These are phyloP conservation scores for Hippoglossus stenolepis DNA, from an alignment of 2,113 vertebrate species.

Conservation along the genomic window DNA sequence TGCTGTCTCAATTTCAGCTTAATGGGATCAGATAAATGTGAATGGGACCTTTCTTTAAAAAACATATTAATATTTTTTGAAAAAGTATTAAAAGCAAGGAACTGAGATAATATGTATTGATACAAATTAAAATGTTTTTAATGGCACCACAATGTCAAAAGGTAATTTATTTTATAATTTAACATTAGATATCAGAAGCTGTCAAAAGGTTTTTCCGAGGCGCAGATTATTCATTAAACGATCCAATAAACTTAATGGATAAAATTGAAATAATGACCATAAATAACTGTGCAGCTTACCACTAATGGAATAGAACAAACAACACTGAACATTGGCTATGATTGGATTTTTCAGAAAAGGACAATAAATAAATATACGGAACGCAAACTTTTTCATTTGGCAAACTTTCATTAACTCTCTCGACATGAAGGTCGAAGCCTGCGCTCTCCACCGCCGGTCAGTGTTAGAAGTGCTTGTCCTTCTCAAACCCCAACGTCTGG, in stretches of 20 bases:
- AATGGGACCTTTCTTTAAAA: too few relatives aligned
- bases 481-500: constrained; percentile 24
- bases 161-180: too few relatives aligned
- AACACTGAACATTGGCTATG: too few relatives aligned
- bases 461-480: background rate
- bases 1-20: too few relatives aligned
- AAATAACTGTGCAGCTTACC: background rate
- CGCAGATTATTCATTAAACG: background rate
- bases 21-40: too few relatives aligned
- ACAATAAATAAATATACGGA: background rate
- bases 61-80: too few relatives aligned
- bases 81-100: too few relatives aligned
- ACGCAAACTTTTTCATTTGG: background rate
- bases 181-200: too few relatives aligned
- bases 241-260: background rate
- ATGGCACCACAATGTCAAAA: too few relatives aligned
- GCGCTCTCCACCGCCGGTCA: background rate
- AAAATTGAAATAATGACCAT: background rate
- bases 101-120: too few relatives aligned
- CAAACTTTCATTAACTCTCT: background rate
- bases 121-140: too few relatives aligned
- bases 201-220: too few relatives aligned
- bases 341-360: background rate
- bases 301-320: background rate
- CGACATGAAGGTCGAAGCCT: constrained; percentile 22